Evolutionary conservation across 2,888 invertebrate genomes (phyloP), one percentile per base, ranked within the genome.

Genomic region (Empis stercorea): DNA sequence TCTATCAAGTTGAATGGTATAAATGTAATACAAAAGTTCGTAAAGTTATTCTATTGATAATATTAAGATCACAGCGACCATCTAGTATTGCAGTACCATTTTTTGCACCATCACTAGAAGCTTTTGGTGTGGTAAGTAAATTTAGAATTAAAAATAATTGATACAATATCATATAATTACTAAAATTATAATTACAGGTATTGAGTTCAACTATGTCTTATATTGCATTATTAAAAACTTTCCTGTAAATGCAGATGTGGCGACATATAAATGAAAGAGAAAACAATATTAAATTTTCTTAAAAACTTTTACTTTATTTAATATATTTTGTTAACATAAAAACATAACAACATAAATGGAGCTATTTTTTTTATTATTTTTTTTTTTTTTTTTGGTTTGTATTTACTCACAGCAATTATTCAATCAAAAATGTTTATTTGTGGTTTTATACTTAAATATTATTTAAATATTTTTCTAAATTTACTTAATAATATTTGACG

Each of bases 1-100:
- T 62, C 46, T 65, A 67, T 48, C 58, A 61, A 55, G 56, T 58
- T 52, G 64, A 62, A 51, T 66, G 65, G 66, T 66, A 65, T 47
- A 66, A 65, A 57, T 67, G 66, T 52, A 63, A 66, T 55, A 56
- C 51, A 50, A 54, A 55, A 50, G 63, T 65, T 54, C 60, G 63
- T 48, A 61, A 61, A 60, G 62, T 65, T 56, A 58, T 66, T 57
- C 59, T 66, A 57, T 61, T 66, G 60, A 62, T 66, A 51, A 54
- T 66, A 54, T 59, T 59, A 41, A 62, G 66, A 17, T 58, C 66
- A 44, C 66, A 65, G 48, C 57, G 59, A 49, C 56, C 63, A 43
- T 59, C 56, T 53, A 54, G 57, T 51, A 61, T 65, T 54, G 55
- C 55, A 41, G 66, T 61, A 44, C 66, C 68, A 45, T 66, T 66